Evolutionary conservation across 1,140 invertebrate genomes (phyloP), one percentile per base, ranked within the genome.

Genomic region (Drosophila micromelanica): DNA sequence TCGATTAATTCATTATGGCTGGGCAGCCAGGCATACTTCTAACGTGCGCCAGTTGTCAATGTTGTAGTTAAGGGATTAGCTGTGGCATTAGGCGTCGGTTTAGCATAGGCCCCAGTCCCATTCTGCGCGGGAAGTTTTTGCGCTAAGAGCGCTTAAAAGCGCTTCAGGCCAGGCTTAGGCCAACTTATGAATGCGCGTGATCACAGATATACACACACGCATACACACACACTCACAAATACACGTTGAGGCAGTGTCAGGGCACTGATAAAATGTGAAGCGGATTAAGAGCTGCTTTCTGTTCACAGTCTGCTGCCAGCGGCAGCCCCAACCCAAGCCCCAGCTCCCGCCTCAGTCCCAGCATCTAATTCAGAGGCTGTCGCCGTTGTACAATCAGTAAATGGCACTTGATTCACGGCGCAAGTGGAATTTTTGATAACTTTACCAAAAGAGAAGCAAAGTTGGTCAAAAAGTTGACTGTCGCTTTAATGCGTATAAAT

Each of bases 361-460:
- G 46, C 27, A 40, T 56, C 20, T 42, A 17, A 35, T 13, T 52
- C 27, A 49, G 64, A 40, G 51, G 42, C 48, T 46, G 30, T 56
- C 43, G 67, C 62, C 78, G 65, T 76, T 76, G 78, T 72, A 89
- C 82, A 87, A 87, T 87, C 84, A 89, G 84, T 87, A 89, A 87
- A 89, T 89, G 84, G 79, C 84, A 89, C 84, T 89, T 89, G 84
- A 89, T 89, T 90, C 80, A 90, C 80, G 87, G 79, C 79, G 84
- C 85, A 89, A 89, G 85, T 89, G 84, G 84, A 89, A 89, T 89
- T 89, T 89, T 89, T 89, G 84, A 89, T 89, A 89, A 89, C 84
- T 89, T 89, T 89, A 63, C 46, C 84, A 42, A 46, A 69, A 42
- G 13, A 71, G 70, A 62, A 62, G 49, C 78, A 86, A 86, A 89